These are phyloP conservation scores for Orchesella cincta DNA, from an alignment of 1,140 invertebrate genomes.

Conservation along the genomic window DNA sequence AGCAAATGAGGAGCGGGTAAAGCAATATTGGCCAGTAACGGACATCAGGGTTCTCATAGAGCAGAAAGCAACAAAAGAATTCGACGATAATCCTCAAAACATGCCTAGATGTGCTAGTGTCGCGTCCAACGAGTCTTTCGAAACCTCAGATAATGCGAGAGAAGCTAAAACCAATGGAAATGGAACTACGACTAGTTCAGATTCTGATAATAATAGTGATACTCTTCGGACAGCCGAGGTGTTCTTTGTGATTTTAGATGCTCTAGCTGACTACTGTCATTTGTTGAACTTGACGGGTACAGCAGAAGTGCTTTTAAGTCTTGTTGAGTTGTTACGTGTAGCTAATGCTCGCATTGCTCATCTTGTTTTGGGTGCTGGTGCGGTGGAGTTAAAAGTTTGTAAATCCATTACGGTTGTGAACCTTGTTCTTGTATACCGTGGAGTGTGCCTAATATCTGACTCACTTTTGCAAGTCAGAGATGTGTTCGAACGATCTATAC, in stretches of 20 bases:
- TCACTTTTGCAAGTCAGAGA: slow-evolving; percentile 69
- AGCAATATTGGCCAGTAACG: neutral
- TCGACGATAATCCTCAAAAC: neutral
- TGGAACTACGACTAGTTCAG: slow-evolving; percentile 33
- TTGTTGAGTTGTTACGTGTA: slow-evolving; percentile 46
- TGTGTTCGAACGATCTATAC: slow-evolving; percentile 51
- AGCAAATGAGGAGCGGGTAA: slow-evolving; percentile 36
- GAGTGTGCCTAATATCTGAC: slow-evolving; percentile 72
- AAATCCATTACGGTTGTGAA: slow-evolving; percentile 96
- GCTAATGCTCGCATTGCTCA: slow-evolving; percentile 60
- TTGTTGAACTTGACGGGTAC: slow-evolving; percentile 72
- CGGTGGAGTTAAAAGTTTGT: slow-evolving; percentile 82
- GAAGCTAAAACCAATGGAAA: slow-evolving; percentile 41
- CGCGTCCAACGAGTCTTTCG: slow-evolving; percentile 5
- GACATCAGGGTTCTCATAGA: neutral
- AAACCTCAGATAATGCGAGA: neutral
- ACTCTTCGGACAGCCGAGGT: slow-evolving; percentile 66
- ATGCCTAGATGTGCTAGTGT: neutral
- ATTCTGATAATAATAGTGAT: slow-evolving; percentile 84
- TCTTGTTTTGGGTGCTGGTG: slow-evolving; percentile 91
- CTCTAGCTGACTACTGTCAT: slow-evolving; percentile 85
- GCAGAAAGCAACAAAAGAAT: neutral
- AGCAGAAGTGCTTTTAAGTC: slow-evolving; percentile 47
- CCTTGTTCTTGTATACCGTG: slow-evolving; percentile 86
- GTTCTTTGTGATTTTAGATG: slow-evolving; percentile 65